Conservation (phyloP, 2,113 vertebrate genomes). For the Alces alces region DNA sequence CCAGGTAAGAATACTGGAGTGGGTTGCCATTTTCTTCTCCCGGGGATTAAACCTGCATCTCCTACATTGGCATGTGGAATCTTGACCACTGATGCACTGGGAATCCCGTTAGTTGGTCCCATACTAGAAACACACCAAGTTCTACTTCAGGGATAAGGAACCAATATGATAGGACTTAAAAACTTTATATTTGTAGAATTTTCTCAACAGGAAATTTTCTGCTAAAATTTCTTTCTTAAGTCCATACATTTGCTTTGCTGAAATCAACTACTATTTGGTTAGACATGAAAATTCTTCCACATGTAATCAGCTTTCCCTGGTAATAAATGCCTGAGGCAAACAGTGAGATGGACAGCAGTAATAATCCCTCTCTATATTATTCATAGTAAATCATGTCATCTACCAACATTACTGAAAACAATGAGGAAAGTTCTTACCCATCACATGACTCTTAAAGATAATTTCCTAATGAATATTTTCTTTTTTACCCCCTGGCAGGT, state of each 20-base stretch:
- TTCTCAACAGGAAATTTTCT: conserved; percentile 52
- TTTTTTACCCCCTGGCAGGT: neutral
- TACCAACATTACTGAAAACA: neutral
- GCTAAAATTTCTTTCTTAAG: conserved; percentile 56
- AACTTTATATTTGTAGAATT: conserved; percentile 32
- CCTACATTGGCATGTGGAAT: neutral
- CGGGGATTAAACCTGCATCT: neutral
- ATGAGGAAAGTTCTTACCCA: neutral
- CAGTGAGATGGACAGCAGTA: neutral
- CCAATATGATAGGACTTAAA: neutral
- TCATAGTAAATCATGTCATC: neutral
- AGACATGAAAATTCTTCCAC: conserved; percentile 64
- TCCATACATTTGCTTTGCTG: conserved; percentile 58
- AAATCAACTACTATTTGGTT: conserved; percentile 57
- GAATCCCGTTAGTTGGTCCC: neutral
- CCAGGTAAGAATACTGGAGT: neutral
- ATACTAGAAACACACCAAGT: neutral
- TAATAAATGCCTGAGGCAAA: conserved; percentile 44
- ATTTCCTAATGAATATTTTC: neutral
- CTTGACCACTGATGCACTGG: neutral
- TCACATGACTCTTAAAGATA: neutral
- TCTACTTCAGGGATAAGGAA: neutral
- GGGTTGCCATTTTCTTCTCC: neutral
- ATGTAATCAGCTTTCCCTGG: conserved; percentile 47
- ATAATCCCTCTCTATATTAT: conserved; percentile 7